phyloP scores from a whole-genome alignment of 1,140 invertebrate genomes.

The Nasonia longicornis region DNA sequence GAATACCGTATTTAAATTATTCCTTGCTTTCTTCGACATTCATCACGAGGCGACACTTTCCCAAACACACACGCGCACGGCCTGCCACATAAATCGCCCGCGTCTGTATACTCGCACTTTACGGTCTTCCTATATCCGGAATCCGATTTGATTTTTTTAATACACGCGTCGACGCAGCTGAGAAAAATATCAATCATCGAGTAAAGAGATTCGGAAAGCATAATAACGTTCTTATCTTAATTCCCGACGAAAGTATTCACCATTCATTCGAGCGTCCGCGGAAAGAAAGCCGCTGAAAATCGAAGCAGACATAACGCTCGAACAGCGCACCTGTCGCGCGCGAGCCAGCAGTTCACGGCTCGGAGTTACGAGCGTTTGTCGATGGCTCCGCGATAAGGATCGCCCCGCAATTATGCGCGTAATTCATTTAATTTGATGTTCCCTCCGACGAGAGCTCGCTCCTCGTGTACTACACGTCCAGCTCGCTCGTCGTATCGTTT shows the following conservation, averaged over 20 bases:
- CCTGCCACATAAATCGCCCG: background rate
- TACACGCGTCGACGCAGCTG: too few species aligned
- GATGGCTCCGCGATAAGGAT: constrained; percentile 52
- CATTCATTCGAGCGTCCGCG: too few species aligned
- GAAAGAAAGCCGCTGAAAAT: background rate
- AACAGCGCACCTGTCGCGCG: background rate
- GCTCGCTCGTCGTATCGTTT: background rate
- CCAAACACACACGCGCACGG: constrained; percentile 13
- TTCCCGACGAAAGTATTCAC: too few species aligned
- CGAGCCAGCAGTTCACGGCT: background rate
- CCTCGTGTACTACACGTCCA: background rate
- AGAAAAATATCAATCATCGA: too few species aligned
- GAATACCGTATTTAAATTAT: constrained; percentile 39
- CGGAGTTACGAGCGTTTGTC: constrained; percentile 54
- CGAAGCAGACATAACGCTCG: background rate
- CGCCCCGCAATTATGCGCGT: constrained; percentile 55
- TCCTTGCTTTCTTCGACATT: constrained; percentile 16
- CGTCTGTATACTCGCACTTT: too few species aligned
- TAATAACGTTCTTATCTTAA: too few species aligned
- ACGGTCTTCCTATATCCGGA: too few species aligned
- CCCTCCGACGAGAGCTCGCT: constrained; percentile 46
- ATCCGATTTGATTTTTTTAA: too few species aligned
- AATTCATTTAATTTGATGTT: constrained; percentile 58
- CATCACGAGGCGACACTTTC: constrained; percentile 21
- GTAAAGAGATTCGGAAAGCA: too few species aligned